These are phyloP conservation scores for Saturnia pavonia DNA, from an alignment of 2,888 invertebrate genomes.

Conservation along the genomic window DNA sequence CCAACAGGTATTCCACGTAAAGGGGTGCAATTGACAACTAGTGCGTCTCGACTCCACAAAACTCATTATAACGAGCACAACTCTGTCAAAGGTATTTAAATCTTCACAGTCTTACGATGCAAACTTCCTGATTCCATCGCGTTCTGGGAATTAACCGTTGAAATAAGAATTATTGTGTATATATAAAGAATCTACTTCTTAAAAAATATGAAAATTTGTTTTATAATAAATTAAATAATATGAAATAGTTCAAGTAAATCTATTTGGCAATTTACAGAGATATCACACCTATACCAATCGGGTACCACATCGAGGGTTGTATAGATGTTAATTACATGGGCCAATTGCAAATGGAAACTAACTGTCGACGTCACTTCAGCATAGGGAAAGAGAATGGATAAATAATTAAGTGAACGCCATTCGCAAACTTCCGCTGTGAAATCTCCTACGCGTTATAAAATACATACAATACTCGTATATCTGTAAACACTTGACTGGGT, in stretches of 20 bases:
- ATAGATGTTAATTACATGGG: background rate
- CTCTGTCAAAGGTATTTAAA: background rate
- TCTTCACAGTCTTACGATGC: background rate
- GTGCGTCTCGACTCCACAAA: background rate
- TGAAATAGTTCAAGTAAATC: background rate
- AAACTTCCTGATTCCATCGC: background rate
- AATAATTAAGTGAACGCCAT: background rate
- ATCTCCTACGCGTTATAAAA: background rate
- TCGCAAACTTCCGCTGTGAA: background rate
- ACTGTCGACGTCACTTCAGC: background rate
- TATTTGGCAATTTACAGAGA: background rate
- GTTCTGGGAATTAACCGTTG: background rate
- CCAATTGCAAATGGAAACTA: background rate
- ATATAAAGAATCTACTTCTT: too few relatives aligned
- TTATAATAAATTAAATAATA: background rate
- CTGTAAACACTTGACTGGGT: background rate
- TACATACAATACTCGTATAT: background rate
- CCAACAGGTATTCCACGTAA: background rate
- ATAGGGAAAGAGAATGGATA: background rate
- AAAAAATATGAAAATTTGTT: too few relatives aligned
- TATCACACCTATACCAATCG: background rate
- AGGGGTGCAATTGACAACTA: background rate
- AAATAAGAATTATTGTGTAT: too few relatives aligned
- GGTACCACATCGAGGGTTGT: background rate
- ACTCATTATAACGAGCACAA: background rate